A percentile compares a stretch with the other conserved stretches of the same genome.
These are phyloP conservation scores for Dolichallabes microphthalmus DNA, from an alignment of 2,113 vertebrate species.

Conservation along the genomic window DNA sequence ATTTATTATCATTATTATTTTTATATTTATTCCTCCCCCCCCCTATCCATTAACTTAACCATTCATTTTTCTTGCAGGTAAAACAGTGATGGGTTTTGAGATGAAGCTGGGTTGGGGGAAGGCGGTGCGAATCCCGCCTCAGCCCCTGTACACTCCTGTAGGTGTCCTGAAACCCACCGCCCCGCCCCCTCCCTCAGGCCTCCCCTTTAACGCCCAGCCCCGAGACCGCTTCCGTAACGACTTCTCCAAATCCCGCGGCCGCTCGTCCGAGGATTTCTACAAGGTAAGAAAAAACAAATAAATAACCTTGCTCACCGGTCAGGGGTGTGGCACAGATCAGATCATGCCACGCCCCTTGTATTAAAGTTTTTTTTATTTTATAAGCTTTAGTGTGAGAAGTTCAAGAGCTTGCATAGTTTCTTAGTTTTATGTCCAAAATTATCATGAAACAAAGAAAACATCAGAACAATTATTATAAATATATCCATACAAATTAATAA, in stretches of 20 bases:
- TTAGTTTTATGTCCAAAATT: neutral
- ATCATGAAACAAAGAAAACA: neutral
- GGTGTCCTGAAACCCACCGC: slow-evolving; percentile 70
- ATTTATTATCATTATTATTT: too few relatives aligned
- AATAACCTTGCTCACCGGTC: neutral
- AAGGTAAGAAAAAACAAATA: slow-evolving; percentile 67
- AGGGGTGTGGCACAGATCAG: neutral
- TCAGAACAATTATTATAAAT: neutral
- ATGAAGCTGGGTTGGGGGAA: slow-evolving; percentile 83
- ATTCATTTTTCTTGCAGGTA: slow-evolving; percentile 60
- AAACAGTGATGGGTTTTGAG: slow-evolving; percentile 79
- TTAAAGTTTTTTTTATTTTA: too few relatives aligned
- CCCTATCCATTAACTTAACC: too few relatives aligned
- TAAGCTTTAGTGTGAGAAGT: neutral
- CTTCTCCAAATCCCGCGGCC: slow-evolving; percentile 73
- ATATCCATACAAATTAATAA: neutral
- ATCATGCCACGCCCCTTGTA: neutral
- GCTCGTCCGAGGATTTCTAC: slow-evolving; percentile 71
- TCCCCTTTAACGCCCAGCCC: slow-evolving; percentile 80
- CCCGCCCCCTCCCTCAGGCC: slow-evolving; percentile 75
- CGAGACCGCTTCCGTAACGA: slow-evolving; percentile 77
- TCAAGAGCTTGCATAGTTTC: neutral
- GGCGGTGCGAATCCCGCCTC: slow-evolving; percentile 76
- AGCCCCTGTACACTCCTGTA: slow-evolving; percentile 77
- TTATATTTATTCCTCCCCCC: too few relatives aligned